Evolutionary conservation across 2,888 invertebrate species (phyloP).

Genomic region (Lithosia quadra): DNA sequence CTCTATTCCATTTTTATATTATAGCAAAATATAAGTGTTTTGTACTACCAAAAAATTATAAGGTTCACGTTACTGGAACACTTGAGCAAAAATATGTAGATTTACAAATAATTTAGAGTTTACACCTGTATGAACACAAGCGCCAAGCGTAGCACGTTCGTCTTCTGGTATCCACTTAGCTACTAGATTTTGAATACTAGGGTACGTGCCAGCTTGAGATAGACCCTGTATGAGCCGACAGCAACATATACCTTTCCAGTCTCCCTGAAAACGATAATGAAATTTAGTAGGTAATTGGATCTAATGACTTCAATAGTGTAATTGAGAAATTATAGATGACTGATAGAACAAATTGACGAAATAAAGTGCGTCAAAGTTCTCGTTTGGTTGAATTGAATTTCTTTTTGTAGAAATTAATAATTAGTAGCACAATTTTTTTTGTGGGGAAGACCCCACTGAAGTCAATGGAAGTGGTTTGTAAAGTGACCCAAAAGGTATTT

Average conservation of each 20-base stretch:
- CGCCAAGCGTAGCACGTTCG: slow-evolving; percentile 87
- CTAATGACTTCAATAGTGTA: neutral
- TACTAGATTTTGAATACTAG: slow-evolving; percentile 89
- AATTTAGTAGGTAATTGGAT: neutral
- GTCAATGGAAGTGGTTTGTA: too few species aligned
- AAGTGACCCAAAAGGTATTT: too few species aligned
- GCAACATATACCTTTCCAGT: slow-evolving; percentile 87
- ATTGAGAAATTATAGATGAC: neutral
- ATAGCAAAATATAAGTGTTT: too few species aligned
- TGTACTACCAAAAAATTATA: too few species aligned
- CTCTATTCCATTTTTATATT: too few species aligned
- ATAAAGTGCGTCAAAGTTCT: neutral
- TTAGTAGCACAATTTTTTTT: neutral
- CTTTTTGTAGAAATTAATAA: neutral
- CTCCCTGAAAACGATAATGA: slow-evolving; percentile 73
- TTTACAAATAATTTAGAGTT: neutral
- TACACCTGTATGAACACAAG: slow-evolving; percentile 79
- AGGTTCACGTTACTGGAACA: neutral
- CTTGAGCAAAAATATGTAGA: neutral
- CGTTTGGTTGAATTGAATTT: neutral
- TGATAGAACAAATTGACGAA: neutral
- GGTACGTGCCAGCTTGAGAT: slow-evolving; percentile 90
- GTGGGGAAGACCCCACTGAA: too few species aligned
- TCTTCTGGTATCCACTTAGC: slow-evolving; percentile 90
- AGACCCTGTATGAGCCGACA: slow-evolving; percentile 91